Conservation (phyloP, 2,888 invertebrate species). For the Bellardia pandia region DNA sequence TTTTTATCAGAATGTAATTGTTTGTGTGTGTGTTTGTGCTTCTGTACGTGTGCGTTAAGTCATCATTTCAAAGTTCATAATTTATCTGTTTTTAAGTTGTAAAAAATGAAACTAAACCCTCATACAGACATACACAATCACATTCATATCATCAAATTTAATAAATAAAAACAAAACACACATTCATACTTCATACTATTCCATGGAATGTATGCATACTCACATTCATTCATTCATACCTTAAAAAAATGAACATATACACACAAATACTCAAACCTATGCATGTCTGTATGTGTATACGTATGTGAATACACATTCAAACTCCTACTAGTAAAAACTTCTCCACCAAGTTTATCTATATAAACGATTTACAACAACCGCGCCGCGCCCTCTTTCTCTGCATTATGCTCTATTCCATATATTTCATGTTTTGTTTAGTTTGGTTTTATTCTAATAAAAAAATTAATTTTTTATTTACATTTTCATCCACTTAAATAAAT, state of each 20-base stretch:
- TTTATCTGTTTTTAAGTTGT: slow-evolving; percentile 1
- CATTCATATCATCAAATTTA: neutral
- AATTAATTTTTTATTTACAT: slow-evolving; percentile 9
- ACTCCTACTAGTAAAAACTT: neutral
- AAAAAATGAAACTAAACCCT: slow-evolving; percentile 3
- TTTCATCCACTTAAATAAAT: slow-evolving; percentile 30
- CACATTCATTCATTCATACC: neutral
- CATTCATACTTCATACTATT: neutral
- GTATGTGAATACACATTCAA: neutral
- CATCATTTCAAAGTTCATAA: neutral
- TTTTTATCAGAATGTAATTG: no score
- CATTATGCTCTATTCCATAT: neutral
- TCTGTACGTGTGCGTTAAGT: neutral
- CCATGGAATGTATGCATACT: neutral
- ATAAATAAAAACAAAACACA: neutral
- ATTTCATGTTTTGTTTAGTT: neutral
- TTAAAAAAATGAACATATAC: neutral
- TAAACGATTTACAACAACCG: slow-evolving; percentile 23
- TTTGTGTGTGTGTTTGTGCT: neutral
- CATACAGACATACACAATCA: neutral
- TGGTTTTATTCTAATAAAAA: slow-evolving; percentile 15
- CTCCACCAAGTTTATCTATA: neutral
- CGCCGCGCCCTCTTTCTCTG: neutral
- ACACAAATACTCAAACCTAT: neutral
- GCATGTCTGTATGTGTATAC: neutral